Base-by-base conservation (phyloP, 2,888 invertebrate species). In the Ormyrus pomaceus region DNA sequence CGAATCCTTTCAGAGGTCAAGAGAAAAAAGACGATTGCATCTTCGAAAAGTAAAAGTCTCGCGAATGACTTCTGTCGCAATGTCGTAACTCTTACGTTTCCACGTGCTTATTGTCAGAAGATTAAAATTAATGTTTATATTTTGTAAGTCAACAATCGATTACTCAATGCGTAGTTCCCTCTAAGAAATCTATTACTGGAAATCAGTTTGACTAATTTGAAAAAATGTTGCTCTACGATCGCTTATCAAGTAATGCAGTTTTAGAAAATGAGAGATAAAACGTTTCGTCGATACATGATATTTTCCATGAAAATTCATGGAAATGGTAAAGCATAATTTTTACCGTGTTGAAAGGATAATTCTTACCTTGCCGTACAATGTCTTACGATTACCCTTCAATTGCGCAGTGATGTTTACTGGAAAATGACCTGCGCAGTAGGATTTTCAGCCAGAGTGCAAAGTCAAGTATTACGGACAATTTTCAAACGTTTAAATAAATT, bases 31-130 rank as follows among this genome's bases (percentile, higher is more conserved):
- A 70, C 64, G 64, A 77, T 72, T 77, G 66, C 66, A 64, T 61
- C 69, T 79, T 74, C 69, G 69, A 69, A 64, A 70, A 69, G 73
- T 65, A 64, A 72, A 77, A 72, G 72, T 66, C 66, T 72, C 13
- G 70, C 55, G 46, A 72, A 72, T 72, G 77, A 66, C 72, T 71
- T 13, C 34, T 77, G 65, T 77, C 50, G 77, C 61, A 77, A 77
- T 72, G 10, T 59, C 66, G 59, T 77, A 53, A 71, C 77, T 74
- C 65, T 77, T 61, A 65, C 50, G 65, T 72, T 77, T 72, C 61
- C 65, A 59, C 55, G 48, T 72, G 50, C 62, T 78, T 68, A 78
- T 78, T 78, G 78, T 78, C 66, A 68, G 62, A 48, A 53, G 78
- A 78, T 73, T 78, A 61, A 62, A 56, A 58, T 13, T 59, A 72